Evolutionary conservation across 2,113 vertebrate species (phyloP), one percentile per base, ranked within the genome.

Genomic region (Pomatostomus ruficeps): DNA sequence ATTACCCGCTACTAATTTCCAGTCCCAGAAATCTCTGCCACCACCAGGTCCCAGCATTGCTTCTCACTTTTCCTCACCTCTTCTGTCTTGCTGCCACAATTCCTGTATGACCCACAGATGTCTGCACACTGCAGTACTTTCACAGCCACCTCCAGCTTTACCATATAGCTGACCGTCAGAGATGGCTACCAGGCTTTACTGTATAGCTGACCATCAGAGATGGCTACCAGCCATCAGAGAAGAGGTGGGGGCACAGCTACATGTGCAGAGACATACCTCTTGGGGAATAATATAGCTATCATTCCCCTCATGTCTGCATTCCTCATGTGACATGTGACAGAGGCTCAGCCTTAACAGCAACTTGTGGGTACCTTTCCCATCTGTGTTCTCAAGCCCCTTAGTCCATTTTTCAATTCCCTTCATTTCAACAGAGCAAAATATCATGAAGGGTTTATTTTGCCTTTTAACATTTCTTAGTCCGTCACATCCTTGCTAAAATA

Each of bases 291-390:
- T 2, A 68, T 3, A 62, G 33, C 35, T 45, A 26, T 33, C 2
- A 0, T 6, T 83, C 16, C 62, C n/a, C 33, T 26, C 57, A 4
- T 3, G 1, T 6, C 55, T n/a, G 31, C 35, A 11, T 55, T 75
- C 31, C 25, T 77, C 10, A 3, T 0, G 16, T 61, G 80, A 65
- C 19, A 2, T 0, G 31, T 10, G 33, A 54, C 67, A 57, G 48
- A 48, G n/a, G 62, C 67, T 77, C 46, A 70, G 73, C 38, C 66
- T 73, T n/a, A 74, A 15, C 54, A 18, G 45, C 35, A 84, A 46
- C 51, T 57, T 14, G 1, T 24, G 46, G 8, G 29, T 45, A 80
- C 45, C 61, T 29, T 66, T 86, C 25, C 70, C 43, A 80, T 36
- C 28, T 5, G 12, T 3, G 4, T 11, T 84, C 46, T 76, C 40